Base-by-base conservation (phyloP, 2,797 vertebrate genomes). In the Numenius phaeopus region DNA sequence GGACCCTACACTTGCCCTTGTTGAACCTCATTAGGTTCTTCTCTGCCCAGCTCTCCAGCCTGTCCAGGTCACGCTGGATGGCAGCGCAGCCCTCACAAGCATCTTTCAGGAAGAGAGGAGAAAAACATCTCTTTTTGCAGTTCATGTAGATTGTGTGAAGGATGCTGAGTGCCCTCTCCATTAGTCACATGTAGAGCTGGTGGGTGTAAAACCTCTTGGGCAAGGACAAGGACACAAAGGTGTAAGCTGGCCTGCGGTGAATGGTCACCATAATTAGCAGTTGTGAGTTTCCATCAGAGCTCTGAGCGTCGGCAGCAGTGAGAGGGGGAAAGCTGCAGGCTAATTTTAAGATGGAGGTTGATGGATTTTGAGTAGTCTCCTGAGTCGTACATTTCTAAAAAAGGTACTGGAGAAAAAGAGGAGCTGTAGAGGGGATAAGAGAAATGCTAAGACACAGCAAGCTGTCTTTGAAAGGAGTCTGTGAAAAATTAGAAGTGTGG, bases 401-500 rank as follows among this genome's bases (percentile, higher is more conserved):
- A 82, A 71, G 10, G 16, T 76, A 44, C 40, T 10, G 8, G 83
- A 85, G 65, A 40, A 61, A 90, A 85, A 82, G 24, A 89, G 65
- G 49, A 83, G 57, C 49, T 83, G 32, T 34, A 71, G 83, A 62
- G 20, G 23, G 55, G 46, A 59, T 77, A 73, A 77, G 61, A 87
- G 71, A 85, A 94, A 83, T 8, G 37, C 34, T 54, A 80, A 69
- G 59, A 64, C 11, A n/a, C 18, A 42, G 77, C 50, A 87, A 95
- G 30, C 40, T 22, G 9, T 46, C 89, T 93, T 72, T 83, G 58
- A 94, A 87, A 89, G 89, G 52, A 66, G 34, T 9, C 67, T 83
- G 81, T 62, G 76, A 93, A 85, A 87, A 92, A 86, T 81, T 69
- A 94, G 49, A 92, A 61, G n/a, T 69, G 86, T 93, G 71, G 87